phyloP scores from a whole-genome alignment of 1,140 invertebrate genomes.

The Drosophila gunungcola region DNA sequence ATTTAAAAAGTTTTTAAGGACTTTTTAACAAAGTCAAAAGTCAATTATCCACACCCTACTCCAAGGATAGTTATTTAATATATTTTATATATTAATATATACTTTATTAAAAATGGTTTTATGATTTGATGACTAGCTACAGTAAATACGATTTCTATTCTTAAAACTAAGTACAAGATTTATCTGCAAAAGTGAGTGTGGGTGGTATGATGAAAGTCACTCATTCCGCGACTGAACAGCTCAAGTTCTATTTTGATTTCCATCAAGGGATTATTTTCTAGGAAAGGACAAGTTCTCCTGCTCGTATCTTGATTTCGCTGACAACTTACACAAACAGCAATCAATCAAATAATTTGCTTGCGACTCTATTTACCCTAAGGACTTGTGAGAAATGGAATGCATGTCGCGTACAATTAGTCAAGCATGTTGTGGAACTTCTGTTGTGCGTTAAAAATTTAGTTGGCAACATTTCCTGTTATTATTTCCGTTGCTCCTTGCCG shows the following conservation, averaged over 20 bases:
- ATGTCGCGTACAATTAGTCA: constrained; percentile 68
- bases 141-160: too few species aligned
- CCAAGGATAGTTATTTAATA: too few species aligned
- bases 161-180: too few species aligned
- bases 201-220: too few species aligned
- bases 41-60: too few species aligned
- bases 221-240: too few species aligned
- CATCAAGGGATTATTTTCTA: neutral
- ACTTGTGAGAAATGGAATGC: constrained; percentile 34
- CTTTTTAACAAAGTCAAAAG: too few species aligned
- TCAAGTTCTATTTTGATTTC: neutral
- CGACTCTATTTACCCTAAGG: constrained; percentile 50
- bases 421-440: constrained; percentile 33
- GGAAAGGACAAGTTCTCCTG: neutral
- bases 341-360: constrained; percentile 40
- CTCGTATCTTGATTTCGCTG: constrained; percentile 34
- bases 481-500: constrained; percentile 73
- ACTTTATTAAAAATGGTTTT: too few species aligned
- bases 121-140: too few species aligned
- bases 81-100: too few species aligned
- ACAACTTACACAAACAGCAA: constrained; percentile 34
- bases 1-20: too few species aligned
- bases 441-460: constrained; percentile 70
- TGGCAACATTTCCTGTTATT: constrained; percentile 78
- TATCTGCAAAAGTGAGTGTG: too few species aligned